Percentiles rank a stretch among this genome's conserved stretches.
Evolutionary conservation across 1,140 invertebrate species (phyloP).

Genomic region (Drosophila varians): DNA sequence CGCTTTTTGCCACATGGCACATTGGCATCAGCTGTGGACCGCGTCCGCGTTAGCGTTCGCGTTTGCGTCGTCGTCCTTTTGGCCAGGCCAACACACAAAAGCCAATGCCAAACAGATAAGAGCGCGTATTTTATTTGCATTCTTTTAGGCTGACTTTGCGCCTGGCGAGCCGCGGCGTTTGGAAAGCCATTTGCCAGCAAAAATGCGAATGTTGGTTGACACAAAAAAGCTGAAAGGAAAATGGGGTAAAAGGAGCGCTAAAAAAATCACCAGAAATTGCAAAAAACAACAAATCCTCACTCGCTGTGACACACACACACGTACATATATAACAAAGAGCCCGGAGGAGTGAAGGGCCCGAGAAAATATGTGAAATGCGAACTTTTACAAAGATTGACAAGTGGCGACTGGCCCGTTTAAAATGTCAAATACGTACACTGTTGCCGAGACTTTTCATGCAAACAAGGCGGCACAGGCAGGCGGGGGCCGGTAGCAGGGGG

Average conservation of each 20-base stretch:
- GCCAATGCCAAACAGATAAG: constrained; percentile 80
- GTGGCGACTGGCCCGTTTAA: constrained; percentile 79
- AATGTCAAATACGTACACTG: constrained; percentile 80
- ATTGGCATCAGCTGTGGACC: constrained; percentile 49
- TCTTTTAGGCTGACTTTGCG: constrained; percentile 77
- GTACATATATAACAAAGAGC: constrained; percentile 19
- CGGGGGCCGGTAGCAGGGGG: background rate
- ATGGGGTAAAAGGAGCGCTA: constrained; percentile 12
- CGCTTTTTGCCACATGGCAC: constrained; percentile 48
- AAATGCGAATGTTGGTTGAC: constrained; percentile 60
- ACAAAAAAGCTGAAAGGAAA: constrained; percentile 26
- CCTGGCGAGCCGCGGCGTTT: constrained; percentile 40
- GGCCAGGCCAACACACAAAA: constrained; percentile 61
- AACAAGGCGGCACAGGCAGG: constrained; percentile 24
- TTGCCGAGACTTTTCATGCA: constrained; percentile 75
- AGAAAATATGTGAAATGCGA: constrained; percentile 79
- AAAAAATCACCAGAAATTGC: constrained; percentile 43
- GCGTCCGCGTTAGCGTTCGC: too few relatives aligned
- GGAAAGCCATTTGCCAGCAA: constrained; percentile 73
- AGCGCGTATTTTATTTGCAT: constrained; percentile 82
- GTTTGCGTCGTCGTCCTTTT: too few relatives aligned
- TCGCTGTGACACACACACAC: constrained; percentile 10
- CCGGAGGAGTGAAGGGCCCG: constrained; percentile 33
- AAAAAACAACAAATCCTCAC: constrained; percentile 26
- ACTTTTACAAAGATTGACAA: constrained; percentile 81